Evolutionary conservation across 2,113 vertebrate genomes (phyloP), one percentile per base, ranked within the genome.

Genomic region (Notechis scutatus): DNA sequence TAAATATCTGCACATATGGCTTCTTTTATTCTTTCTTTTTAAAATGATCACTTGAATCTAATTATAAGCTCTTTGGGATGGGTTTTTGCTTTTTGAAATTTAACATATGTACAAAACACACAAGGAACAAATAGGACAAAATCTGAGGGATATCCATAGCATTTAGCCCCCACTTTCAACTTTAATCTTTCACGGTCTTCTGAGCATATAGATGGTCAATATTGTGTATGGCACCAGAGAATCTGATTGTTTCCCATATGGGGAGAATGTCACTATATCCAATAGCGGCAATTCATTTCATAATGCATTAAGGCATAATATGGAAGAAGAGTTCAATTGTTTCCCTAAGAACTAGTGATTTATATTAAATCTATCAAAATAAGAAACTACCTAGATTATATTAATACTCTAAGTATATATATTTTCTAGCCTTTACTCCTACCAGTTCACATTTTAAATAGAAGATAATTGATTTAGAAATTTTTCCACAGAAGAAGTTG

Each of bases 41-140:
- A 88, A 97, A 97, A 96, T 96, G 96, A 95, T 93, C 96, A 94
- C 93, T 96, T 96, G 88, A 88, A 95, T 94, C 96, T 95, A 96
- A 97, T 96, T 95, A 93, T 42, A 95, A 93, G 57, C 94, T 90
- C 55, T 90, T 89, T 94, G 92, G 88, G 90, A 20, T 56, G n/a
- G 4, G n/a, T 81, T 57, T 57, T 45, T 42, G 5, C 18, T 39
- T 86, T 64, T 54, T 88, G 26, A 85, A 54, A 34, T 56, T 89
- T 56, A 64, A 86, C 74, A 93, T 93, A 29, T 21, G 89, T 89
- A 94, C 15, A n/a, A 64, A 45, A 74, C 29, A 47, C 85, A 91
- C 91, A 94, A 89, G 56, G 59, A 96, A 93, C 12, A 94, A 95
- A 54, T 61, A 14, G 94, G 94, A 96, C 45, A 94, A 95, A 92